phyloP scores from a whole-genome alignment of 2,113 vertebrate species.

The Phasianus colchicus region DNA sequence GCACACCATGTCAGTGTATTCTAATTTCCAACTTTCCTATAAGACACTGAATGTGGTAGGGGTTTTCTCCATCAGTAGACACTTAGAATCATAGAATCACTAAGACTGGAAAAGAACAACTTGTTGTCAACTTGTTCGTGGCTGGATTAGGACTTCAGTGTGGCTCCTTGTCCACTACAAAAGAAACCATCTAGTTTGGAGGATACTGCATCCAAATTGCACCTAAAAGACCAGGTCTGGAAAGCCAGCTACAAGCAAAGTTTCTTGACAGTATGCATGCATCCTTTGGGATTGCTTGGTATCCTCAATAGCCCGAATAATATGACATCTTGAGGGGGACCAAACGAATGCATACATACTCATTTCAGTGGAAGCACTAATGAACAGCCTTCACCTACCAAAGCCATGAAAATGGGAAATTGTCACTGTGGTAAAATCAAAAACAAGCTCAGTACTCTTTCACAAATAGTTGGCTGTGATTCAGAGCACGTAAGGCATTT shows the following conservation, averaged over 20 bases:
- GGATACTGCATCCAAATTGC: not conserved
- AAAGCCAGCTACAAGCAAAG: not conserved
- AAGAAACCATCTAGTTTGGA: not conserved
- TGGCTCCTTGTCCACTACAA: not conserved
- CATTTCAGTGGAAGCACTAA: not conserved
- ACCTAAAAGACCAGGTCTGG: not conserved
- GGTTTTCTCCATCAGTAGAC: not conserved
- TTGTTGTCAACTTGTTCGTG: fast-evolving
- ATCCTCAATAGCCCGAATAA: not conserved
- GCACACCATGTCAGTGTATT: not conserved
- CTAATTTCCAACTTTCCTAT: not conserved
- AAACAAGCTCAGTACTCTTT: not conserved
- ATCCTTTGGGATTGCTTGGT: not conserved
- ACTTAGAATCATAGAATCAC: too few species aligned
- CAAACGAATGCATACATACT: fast-evolving
- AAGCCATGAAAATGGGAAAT: not conserved
- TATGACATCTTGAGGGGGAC: not conserved
- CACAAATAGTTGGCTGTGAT: not conserved
- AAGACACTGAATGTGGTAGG: not conserved
- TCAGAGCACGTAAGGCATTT: not conserved
- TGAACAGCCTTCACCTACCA: not conserved
- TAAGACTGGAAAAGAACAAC: too few species aligned
- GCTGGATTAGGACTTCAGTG: not conserved
- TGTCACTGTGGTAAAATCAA: not conserved
- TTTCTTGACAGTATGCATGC: not conserved